Conservation (phyloP, 2,797 vertebrate genomes). For the Atherinosoma microstoma region DNA sequence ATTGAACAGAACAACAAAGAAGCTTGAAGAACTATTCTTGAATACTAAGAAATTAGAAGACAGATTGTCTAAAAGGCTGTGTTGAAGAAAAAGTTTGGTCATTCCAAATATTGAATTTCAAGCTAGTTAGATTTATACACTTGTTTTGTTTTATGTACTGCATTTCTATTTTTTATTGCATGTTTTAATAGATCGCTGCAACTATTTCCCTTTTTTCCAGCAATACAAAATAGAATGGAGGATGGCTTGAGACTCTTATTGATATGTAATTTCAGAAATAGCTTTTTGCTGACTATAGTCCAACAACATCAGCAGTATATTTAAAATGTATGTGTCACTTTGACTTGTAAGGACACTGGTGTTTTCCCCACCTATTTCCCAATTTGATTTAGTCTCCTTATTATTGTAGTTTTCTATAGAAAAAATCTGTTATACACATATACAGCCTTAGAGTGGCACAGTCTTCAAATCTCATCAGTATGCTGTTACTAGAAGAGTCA, state of each 20-base stretch:
- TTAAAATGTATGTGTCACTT: background rate
- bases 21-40: no score
- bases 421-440: background rate
- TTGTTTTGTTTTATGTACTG: no score
- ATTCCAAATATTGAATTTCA: no score
- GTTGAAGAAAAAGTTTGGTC: no score
- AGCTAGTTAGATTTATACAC: no score
- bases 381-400: background rate
- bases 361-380: background rate
- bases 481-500: constrained; percentile 42
- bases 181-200: no score
- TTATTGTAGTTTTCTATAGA: background rate
- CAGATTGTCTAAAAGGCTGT: no score
- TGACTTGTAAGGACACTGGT: background rate
- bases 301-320: background rate
- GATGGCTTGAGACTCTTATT: background rate
- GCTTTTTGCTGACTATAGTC: background rate
- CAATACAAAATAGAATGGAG: background rate
- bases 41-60: no score
- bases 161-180: no score
- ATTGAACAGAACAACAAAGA: no score
- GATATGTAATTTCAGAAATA: background rate
- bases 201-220: background rate
- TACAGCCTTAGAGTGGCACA: background rate
- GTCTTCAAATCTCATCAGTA: constrained; percentile 1